Conservation (phyloP, 2,888 invertebrate genomes). For the Biston stratarius region DNA sequence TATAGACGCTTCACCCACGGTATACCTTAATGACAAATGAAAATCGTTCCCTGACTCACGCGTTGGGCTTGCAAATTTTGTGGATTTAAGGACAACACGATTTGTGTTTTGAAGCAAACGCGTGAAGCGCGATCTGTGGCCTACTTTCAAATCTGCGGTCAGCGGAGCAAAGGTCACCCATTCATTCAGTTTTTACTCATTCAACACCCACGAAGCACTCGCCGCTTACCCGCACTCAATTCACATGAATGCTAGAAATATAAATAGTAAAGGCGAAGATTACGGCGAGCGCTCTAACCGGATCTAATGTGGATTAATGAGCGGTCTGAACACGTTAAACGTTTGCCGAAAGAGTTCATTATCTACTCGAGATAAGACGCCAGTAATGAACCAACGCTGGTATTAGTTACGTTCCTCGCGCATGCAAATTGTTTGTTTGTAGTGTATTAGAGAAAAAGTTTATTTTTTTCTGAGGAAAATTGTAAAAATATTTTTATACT, state of each 20-base stretch:
- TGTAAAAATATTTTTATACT: slow-evolving; percentile 30
- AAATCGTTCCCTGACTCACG: slow-evolving; percentile 37
- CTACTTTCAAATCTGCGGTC: slow-evolving; percentile 71
- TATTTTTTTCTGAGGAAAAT: background rate
- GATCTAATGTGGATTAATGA: slow-evolving; percentile 33
- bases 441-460: background rate
- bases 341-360: slow-evolving; percentile 22
- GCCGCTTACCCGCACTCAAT: slow-evolving; percentile 24
- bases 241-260: slow-evolving; percentile 21
- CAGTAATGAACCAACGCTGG: background rate
- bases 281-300: slow-evolving; percentile 15
- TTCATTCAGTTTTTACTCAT: slow-evolving; percentile 54
- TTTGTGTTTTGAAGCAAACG: slow-evolving; percentile 47
- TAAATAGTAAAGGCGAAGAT: slow-evolving; percentile 21
- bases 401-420: background rate
- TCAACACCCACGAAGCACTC: slow-evolving; percentile 37
- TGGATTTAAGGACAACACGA: slow-evolving; percentile 37
- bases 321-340: slow-evolving; percentile 16
- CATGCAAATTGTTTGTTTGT: background rate
- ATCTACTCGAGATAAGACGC: slow-evolving; percentile 6
- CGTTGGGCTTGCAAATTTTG: slow-evolving; percentile 44
- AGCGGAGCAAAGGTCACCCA: slow-evolving; percentile 62
- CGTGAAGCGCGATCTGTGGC: slow-evolving; percentile 57
- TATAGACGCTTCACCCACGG: slow-evolving; percentile 40
- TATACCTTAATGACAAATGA: slow-evolving; percentile 43